phyloP scores from a whole-genome alignment of 2,113 vertebrate species.

The Sinocyclocheilus maitianheensis region DNA sequence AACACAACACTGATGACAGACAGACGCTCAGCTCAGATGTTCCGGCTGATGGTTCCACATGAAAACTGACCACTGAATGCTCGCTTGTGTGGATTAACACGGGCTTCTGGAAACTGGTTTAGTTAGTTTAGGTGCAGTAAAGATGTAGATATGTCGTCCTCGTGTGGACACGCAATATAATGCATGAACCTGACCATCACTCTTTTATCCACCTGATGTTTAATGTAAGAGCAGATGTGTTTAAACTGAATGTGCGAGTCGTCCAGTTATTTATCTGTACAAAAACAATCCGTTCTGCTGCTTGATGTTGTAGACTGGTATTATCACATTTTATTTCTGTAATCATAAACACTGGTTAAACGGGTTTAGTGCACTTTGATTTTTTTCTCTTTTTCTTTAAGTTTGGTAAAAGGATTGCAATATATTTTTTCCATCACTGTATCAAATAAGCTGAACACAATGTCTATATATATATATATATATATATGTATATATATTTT shows the following conservation, averaged over 20 bases:
- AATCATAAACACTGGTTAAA: neutral
- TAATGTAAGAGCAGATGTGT: neutral
- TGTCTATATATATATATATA: neutral
- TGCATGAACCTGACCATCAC: no score
- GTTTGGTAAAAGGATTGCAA: neutral
- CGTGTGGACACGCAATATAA: no score
- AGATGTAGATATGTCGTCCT: no score
- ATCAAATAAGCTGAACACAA: neutral
- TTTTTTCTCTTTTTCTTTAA: no score
- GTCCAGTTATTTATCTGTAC: neutral
- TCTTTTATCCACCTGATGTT: neutral
- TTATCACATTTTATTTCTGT: neutral
- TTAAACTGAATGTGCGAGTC: no score
- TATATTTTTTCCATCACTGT: neutral
- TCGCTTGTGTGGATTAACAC: neutral
- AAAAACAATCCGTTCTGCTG: neutral
- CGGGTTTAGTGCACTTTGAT: no score
- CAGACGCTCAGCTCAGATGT: no score
- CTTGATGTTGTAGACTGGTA: neutral
- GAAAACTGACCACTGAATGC: neutral
- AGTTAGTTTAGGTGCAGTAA: no score
- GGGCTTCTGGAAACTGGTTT: neutral
- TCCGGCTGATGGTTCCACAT: no score
- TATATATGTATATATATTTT: neutral
- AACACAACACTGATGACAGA: no score